Evolutionary conservation across 2,113 vertebrate genomes (phyloP).

Genomic region (Crotalus helleri): DNA sequence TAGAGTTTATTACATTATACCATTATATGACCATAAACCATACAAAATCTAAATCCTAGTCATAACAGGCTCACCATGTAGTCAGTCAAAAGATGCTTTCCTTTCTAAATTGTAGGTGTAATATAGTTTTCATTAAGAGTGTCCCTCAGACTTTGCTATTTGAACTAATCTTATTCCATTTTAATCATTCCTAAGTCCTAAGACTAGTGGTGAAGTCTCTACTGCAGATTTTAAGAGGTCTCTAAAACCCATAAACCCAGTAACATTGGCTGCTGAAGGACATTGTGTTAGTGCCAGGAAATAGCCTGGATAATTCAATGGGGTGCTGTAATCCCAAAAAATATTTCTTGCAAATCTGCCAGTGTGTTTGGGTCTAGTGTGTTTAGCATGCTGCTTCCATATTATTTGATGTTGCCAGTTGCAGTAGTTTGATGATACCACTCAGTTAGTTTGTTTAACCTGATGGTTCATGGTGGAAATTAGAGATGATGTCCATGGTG

Average conservation of each 20-base stretch:
- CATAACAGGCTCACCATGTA: neutral
- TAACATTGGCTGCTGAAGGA: conserved; percentile 36
- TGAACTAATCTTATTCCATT: neutral
- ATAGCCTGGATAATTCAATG: conserved; percentile 47
- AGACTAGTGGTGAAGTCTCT: conserved; percentile 19
- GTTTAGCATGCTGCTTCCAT: conserved; percentile 26
- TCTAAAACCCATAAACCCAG: conserved; percentile 14
- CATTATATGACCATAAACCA: neutral
- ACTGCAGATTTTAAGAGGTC: conserved; percentile 21
- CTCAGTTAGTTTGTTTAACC: conserved; percentile 16
- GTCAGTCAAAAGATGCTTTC: conserved; percentile 7
- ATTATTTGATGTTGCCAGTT: conserved; percentile 26
- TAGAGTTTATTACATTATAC: conserved; percentile 6
- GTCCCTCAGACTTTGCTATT: conserved; percentile 24
- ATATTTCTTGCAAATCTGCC: conserved; percentile 3
- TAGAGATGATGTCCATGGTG: conserved; percentile 11
- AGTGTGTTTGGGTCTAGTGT: conserved; percentile 14
- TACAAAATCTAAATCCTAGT: neutral
- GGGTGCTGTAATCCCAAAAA: conserved; percentile 32
- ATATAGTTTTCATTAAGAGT: conserved; percentile 34
- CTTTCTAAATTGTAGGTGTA: conserved; percentile 40
- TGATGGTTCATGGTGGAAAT: conserved; percentile 17
- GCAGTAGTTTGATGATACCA: conserved; percentile 14
- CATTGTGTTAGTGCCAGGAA: conserved; percentile 40
- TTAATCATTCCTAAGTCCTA: conserved; percentile 6